Percentiles rank a stretch among this genome's conserved stretches.
These are phyloP conservation scores for Eilema caniola DNA, from an alignment of 2,888 invertebrate species.

Conservation along the genomic window DNA sequence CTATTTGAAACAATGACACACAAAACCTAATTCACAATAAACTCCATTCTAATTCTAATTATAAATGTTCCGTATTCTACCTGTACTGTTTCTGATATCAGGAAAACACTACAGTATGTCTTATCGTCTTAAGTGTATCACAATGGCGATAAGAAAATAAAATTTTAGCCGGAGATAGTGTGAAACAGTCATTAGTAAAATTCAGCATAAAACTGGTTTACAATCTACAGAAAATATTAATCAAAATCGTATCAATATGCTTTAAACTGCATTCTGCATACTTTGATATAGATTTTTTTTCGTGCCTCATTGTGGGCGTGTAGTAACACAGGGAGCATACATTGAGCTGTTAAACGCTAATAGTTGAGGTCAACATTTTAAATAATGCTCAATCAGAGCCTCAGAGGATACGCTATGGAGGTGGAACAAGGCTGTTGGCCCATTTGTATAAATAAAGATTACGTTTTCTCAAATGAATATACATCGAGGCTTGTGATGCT, in stretches of 20 bases:
- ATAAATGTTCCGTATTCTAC: constrained; percentile 38
- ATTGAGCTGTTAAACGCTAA: constrained; percentile 58
- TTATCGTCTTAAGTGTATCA: constrained; percentile 67
- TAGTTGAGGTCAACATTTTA: constrained; percentile 64
- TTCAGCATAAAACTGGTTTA: constrained; percentile 31
- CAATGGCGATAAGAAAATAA: constrained; percentile 63
- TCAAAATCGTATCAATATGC: constrained; percentile 23
- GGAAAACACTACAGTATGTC: constrained; percentile 55
- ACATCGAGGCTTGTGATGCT: constrained; percentile 9
- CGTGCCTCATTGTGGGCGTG: constrained; percentile 66
- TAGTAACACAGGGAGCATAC: constrained; percentile 64
- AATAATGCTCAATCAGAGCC: constrained; percentile 48
- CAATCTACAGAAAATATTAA: constrained; percentile 20
- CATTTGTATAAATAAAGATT: constrained; percentile 24
- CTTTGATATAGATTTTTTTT: constrained; percentile 42
- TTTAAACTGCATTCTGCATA: constrained; percentile 24
- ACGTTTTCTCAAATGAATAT: constrained; percentile 20
- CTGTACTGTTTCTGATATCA: constrained; percentile 47
- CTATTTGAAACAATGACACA: constrained; percentile 5
- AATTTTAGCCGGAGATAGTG: constrained; percentile 57
- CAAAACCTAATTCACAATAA: not conserved
- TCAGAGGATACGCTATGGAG: constrained; percentile 41
- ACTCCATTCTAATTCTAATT: not conserved
- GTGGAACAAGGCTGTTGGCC: constrained; percentile 22
- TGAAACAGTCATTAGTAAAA: constrained; percentile 50